Conservation (phyloP, 2,888 invertebrate genomes). For the Eupithecia abbreviata region DNA sequence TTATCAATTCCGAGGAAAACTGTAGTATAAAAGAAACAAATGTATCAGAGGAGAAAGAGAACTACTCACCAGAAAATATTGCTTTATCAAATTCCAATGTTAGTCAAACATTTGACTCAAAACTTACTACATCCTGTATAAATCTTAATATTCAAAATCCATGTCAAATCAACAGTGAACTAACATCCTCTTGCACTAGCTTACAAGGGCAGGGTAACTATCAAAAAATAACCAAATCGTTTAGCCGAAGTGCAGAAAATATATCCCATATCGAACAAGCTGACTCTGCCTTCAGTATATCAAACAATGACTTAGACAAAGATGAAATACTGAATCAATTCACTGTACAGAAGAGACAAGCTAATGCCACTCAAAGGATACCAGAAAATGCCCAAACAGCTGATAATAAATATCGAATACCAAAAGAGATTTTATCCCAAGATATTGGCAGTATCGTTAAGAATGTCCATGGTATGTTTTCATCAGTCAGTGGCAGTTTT, state of each 20-base stretch:
- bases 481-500: slow-evolving; percentile 75
- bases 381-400: slow-evolving; percentile 53
- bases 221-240: slow-evolving; percentile 54
- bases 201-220: slow-evolving; percentile 57
- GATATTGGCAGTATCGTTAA: slow-evolving; percentile 77
- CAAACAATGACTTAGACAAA: slow-evolving; percentile 60
- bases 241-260: slow-evolving; percentile 73
- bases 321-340: slow-evolving; percentile 70
- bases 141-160: slow-evolving; percentile 52
- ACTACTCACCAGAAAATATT: slow-evolving; percentile 1
- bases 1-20: slow-evolving; percentile 30
- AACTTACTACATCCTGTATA: background rate
- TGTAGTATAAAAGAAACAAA: slow-evolving; percentile 6
- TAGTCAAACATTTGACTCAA: slow-evolving; percentile 8
- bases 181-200: slow-evolving; percentile 67
- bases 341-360: slow-evolving; percentile 65
- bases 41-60: slow-evolving; percentile 18
- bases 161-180: slow-evolving; percentile 48
- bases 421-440: slow-evolving; percentile 73
- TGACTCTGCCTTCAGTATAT: slow-evolving; percentile 41
- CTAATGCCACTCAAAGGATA: slow-evolving; percentile 65
- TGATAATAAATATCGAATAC: slow-evolving; percentile 64
- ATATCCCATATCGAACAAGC: slow-evolving; percentile 53
- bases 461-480: slow-evolving; percentile 80
- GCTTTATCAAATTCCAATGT: slow-evolving; percentile 11